Base-by-base conservation (phyloP, 2,888 invertebrate genomes). In the Leptinotarsa juncta region DNA sequence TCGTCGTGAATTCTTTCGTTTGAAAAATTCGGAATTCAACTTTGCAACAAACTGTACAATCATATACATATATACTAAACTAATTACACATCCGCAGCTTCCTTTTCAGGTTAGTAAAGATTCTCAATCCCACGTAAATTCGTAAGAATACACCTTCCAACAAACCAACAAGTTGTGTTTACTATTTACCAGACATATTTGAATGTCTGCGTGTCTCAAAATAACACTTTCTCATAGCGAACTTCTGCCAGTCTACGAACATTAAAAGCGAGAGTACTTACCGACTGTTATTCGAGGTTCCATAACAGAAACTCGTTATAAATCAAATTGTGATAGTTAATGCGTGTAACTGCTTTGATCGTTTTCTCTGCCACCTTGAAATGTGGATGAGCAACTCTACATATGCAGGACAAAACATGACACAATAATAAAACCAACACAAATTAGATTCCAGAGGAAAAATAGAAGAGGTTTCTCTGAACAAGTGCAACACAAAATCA, bases 151-250 rank as follows among this genome's bases (percentile, higher is more conserved):
- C n/a, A 4, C n/a, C 16, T 51, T 51, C 16, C 5, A 62, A 32
- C 26, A n/a, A 62, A 62, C 62, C 32, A 62, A 62, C 62, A 62
- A 62, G 62, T 62, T 62, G 32, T 42, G 62, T 62, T 62, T 62
- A 62, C 26, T 62, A 32, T 62, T 62, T 62, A 62, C 62, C 26
- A 62, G 42, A 62, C 62, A 42, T n/a, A 62, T 62, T 62, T 62
- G 32, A 62, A n/a, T 62, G 62, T 62, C 18, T 62, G 62, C 16
- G 16, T 16, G 62, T 62, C 62, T 62, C 10, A 62, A 62, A 62
- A 62, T 62, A 62, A 62, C 42, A 62, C 18, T 62, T 42, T 62
- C 62, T 42, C 26, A 26, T 62, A 15, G 20, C 57, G 26, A 32
- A 32, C 62, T 7, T n/a, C 26, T 62, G 32, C 14, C 32, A 32